Base-by-base conservation (phyloP, 2,888 invertebrate genomes). In the Drosophila multiciliata region DNA sequence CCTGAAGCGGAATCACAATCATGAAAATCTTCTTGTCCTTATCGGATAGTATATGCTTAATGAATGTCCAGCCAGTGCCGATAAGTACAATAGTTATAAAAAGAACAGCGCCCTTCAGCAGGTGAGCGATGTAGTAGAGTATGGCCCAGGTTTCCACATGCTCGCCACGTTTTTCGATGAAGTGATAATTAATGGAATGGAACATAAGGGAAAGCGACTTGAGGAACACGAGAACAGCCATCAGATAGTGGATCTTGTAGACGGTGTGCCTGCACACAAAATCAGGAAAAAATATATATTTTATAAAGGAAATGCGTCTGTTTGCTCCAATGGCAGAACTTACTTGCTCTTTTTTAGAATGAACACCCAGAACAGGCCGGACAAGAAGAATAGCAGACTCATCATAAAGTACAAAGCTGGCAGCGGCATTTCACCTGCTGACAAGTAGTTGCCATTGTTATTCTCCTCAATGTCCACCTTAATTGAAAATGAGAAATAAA, bases 21-120 rank as follows among this genome's bases (percentile, higher is more conserved):
- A 99, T 98, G 92, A 99, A 99, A 23, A 99, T 95, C 91, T 98
- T 98, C 93, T 99, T 99, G 91, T 99, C 99, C 78, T 98, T 96
- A 84, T 99, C 98, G 0, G 98, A 97, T 32, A 99, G 94, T 80
- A 99, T 98, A 92, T 99, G 98, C 91, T 99, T 99, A 85, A 99
- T 98, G 92, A 99, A 99, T 45, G 99, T 98, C 98, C 99, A 99
- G 0, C 99, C 99, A 8, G 99, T 99, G 54, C 99, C 99, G 81
- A 99, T 98, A 15, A 99, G 94, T 15, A 99, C 97, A 80, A 99
- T 97, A 0, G 99, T 99, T 69, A 99, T 98, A 91, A 99, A 99
- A 59, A 99, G 94, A 52, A 99, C 96, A 0, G 98, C 97, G 15
- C 98, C 98, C 93, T 98, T 97, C 66, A 98, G 94, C 96, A 99